Evolutionary conservation across 2,888 invertebrate species (phyloP).

Genomic region (Hylaea fasciaria): DNA sequence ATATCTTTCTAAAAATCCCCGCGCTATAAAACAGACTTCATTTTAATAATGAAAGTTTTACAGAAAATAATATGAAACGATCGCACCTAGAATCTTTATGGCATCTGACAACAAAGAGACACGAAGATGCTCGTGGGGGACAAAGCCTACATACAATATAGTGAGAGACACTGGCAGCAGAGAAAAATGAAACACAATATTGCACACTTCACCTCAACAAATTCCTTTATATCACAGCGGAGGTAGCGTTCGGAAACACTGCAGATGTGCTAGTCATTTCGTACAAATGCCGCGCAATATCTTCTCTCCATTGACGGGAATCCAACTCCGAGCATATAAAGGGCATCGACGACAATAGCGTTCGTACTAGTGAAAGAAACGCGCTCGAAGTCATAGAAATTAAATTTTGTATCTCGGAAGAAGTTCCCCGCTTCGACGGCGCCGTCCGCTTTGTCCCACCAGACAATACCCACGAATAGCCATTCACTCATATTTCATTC

Average conservation of each 20-base stretch:
- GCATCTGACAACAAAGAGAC: slow-evolving; percentile 33
- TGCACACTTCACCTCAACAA: slow-evolving; percentile 64
- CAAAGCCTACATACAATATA: slow-evolving; percentile 47
- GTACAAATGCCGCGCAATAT: slow-evolving; percentile 73
- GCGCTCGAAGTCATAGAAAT: slow-evolving; percentile 73
- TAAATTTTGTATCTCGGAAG: slow-evolving; percentile 72
- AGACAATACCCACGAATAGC: slow-evolving; percentile 69
- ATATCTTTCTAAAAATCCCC: slow-evolving; percentile 23
- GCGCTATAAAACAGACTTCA: slow-evolving; percentile 10
- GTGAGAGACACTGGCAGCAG: slow-evolving; percentile 36
- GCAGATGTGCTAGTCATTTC: slow-evolving; percentile 72
- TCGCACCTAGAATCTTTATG: slow-evolving; percentile 23
- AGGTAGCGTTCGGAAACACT: slow-evolving; percentile 51
- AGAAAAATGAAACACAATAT: slow-evolving; percentile 59
- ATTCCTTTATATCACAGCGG: slow-evolving; percentile 63
- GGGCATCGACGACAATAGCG: slow-evolving; percentile 68
- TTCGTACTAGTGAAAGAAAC: slow-evolving; percentile 60
- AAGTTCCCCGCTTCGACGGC: slow-evolving; percentile 60
- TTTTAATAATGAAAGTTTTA: not conserved
- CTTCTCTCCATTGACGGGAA: slow-evolving; percentile 66
- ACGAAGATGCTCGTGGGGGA: slow-evolving; percentile 37
- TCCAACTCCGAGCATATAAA: slow-evolving; percentile 70
- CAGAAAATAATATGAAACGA: slow-evolving; percentile 17
- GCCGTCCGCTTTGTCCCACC: slow-evolving; percentile 64
- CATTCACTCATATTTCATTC: slow-evolving; percentile 75